These are phyloP conservation scores for Pelodiscus sinensis DNA, from an alignment of 2,113 vertebrate species.

Conservation along the genomic window DNA sequence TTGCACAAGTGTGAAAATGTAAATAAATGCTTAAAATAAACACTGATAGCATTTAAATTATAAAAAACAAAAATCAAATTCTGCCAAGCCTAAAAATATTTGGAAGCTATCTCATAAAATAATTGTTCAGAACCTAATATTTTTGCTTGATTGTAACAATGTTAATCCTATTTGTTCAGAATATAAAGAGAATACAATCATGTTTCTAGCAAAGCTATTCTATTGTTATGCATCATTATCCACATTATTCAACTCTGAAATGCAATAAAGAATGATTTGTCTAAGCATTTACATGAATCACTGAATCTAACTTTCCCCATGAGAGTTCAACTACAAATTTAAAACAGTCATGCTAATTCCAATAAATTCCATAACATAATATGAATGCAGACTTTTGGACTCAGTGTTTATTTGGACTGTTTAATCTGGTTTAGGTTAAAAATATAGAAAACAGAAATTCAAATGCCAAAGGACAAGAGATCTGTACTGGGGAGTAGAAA, in stretches of 20 bases:
- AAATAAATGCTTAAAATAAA: not conserved
- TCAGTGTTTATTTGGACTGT: constrained; percentile 42
- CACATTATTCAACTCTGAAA: constrained; percentile 32
- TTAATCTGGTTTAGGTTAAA: constrained; percentile 44
- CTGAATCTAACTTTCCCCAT: not conserved
- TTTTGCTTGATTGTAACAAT: not conserved
- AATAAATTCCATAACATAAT: constrained; percentile 38
- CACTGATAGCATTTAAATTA: not conserved
- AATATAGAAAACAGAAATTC: constrained; percentile 13
- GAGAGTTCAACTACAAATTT: constrained; percentile 42
- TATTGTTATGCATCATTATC: not conserved
- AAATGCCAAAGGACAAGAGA: constrained; percentile 11
- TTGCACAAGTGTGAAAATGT: not conserved
- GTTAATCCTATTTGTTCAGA: constrained; percentile 10
- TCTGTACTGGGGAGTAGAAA: not conserved
- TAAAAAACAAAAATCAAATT: not conserved
- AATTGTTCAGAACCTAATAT: not conserved
- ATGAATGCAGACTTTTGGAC: constrained; percentile 16
- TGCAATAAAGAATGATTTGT: not conserved
- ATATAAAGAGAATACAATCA: not conserved
- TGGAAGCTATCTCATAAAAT: not conserved
- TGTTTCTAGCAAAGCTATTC: not conserved
- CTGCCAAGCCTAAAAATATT: not conserved
- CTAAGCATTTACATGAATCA: constrained; percentile 37
- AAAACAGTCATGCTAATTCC: constrained; percentile 34